phyloP scores from a whole-genome alignment of 1,140 invertebrate genomes.

The Orius laevigatus region DNA sequence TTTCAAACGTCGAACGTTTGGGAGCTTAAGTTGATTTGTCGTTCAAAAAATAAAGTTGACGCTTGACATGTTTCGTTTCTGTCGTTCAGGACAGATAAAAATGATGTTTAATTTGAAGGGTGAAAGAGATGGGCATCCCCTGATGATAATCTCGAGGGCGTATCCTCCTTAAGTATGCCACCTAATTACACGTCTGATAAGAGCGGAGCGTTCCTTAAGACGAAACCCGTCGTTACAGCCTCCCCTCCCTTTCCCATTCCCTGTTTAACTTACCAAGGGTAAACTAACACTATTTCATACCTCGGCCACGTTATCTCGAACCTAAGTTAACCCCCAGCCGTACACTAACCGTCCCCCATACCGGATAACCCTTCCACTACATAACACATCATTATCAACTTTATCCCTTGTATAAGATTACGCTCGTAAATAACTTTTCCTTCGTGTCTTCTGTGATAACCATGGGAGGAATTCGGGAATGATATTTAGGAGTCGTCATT shows the following conservation, averaged over 20 bases:
- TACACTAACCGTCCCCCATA: neutral
- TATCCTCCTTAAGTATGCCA: constrained; percentile 5
- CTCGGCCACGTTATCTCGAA: constrained; percentile 8
- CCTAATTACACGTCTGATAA: constrained; percentile 8
- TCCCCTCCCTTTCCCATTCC: neutral
- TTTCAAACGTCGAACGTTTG: too few species aligned
- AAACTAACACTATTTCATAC: constrained; percentile 12
- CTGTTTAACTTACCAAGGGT: constrained; percentile 10
- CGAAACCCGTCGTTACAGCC: constrained; percentile 4
- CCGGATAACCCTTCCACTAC: constrained; percentile 10
- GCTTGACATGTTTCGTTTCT: too few species aligned
- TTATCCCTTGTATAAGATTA: constrained; percentile 5
- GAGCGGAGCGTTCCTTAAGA: neutral
- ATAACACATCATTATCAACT: constrained; percentile 12
- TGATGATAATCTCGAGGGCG: too few species aligned
- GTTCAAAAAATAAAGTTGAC: too few species aligned
- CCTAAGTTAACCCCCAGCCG: constrained; percentile 4
- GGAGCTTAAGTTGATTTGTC: too few species aligned
- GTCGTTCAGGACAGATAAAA: too few species aligned
- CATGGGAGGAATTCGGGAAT: too few species aligned
- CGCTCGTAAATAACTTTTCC: too few species aligned
- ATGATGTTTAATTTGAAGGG: too few species aligned
- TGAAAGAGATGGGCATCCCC: too few species aligned
- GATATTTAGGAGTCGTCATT: too few species aligned
- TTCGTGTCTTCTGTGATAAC: too few species aligned